These are phyloP conservation scores for Lepidotrigona ventralis DNA, from an alignment of 1,140 invertebrate genomes.

Conservation along the genomic window DNA sequence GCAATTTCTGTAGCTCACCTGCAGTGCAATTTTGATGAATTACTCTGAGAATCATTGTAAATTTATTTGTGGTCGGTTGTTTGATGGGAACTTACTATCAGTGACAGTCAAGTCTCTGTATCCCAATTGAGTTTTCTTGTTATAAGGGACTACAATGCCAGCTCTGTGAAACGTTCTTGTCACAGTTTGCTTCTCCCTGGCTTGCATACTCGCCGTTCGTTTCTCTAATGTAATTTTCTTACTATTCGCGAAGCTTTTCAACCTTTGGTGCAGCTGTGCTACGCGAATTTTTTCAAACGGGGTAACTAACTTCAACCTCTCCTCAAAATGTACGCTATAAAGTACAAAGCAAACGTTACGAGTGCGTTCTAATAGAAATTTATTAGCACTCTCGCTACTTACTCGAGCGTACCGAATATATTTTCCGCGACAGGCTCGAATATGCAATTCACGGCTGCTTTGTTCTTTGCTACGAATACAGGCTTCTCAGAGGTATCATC, in stretches of 20 bases:
- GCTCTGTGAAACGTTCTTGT: slow-evolving; percentile 90
- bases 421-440: slow-evolving; percentile 89
- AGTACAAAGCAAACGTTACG: slow-evolving; percentile 7
- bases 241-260: slow-evolving; percentile 85
- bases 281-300: slow-evolving; percentile 85
- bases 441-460: slow-evolving; percentile 83
- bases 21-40: slow-evolving; percentile 8
- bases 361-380: not conserved
- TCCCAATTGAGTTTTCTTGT: slow-evolving; percentile 89
- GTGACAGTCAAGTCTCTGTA: slow-evolving; percentile 88
- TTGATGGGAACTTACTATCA: slow-evolving; percentile 82
- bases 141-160: slow-evolving; percentile 93
- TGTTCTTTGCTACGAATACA: slow-evolving; percentile 89
- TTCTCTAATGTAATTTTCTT: slow-evolving; percentile 83
- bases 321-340: slow-evolving; percentile 83
- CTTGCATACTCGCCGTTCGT: slow-evolving; percentile 82
- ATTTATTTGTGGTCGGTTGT: not conserved
- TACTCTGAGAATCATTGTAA: slow-evolving; percentile 10
- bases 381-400: slow-evolving; percentile 68
- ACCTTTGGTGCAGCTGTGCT: slow-evolving; percentile 81
- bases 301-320: slow-evolving; percentile 82
- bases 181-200: slow-evolving; percentile 85
- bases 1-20: slow-evolving; percentile 87
- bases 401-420: slow-evolving; percentile 92
- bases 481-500: slow-evolving; percentile 89